Conservation (phyloP, 2,113 vertebrate species). For the Sturnus vulgaris region DNA sequence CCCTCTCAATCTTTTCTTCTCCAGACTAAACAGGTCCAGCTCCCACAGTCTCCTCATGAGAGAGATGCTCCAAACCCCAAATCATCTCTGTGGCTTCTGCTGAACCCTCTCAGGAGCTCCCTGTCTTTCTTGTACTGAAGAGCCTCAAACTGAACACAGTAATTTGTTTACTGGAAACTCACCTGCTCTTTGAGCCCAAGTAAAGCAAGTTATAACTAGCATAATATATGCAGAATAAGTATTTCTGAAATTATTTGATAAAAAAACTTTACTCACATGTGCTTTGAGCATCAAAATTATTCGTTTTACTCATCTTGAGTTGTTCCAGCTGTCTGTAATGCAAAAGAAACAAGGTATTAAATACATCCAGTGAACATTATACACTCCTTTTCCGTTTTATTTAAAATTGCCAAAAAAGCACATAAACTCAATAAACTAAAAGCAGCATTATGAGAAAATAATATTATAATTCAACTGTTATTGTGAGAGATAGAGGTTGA, state of each 20-base stretch:
- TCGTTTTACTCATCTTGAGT: constrained; percentile 66
- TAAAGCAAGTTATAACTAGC: background rate
- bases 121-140: background rate
- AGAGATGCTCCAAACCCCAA: background rate
- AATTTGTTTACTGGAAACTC: background rate
- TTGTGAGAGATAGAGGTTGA: background rate
- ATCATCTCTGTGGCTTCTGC: background rate
- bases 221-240: background rate
- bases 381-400: background rate
- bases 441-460: background rate
- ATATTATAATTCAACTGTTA: background rate
- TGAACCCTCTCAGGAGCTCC: background rate
- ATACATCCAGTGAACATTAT: background rate
- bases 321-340: background rate
- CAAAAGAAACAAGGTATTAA: constrained; percentile 29
- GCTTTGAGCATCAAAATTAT: constrained; percentile 23
- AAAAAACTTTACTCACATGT: constrained; percentile 64
- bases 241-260: background rate
- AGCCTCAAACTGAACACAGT: background rate
- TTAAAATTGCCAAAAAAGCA: background rate
- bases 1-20: background rate
- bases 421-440: background rate
- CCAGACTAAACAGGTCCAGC: background rate
- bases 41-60: background rate
- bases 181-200: background rate